Base-by-base conservation (phyloP, 2,113 vertebrate genomes). In the Lophura nycthemera region DNA sequence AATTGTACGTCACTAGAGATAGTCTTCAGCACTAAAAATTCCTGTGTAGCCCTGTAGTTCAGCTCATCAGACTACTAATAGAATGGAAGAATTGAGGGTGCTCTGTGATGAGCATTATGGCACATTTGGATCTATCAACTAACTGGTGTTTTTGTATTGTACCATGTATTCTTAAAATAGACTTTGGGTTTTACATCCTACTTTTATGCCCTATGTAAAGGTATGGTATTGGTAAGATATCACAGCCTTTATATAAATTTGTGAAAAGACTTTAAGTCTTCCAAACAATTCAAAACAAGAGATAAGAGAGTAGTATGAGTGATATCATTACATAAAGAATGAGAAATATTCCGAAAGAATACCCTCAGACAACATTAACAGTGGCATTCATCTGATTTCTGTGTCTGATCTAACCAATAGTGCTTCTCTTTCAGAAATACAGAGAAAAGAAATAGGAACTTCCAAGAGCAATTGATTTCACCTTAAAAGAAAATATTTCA, bases 211-310 rank as follows among this genome's bases (percentile, higher is more conserved):
- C 79, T 27, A 21, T 48, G 25, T 27, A 84, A 63, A 71, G 57
- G 57, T 6, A 65, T 5, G 8, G 29, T 3, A 0, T 29, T 42
- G 22, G 11, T 71, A 25, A 34, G 6, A 21, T 50, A 73, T 14
- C 12, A 75, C 4, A 71, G 30, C 19, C 4, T 50, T 74, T 42
- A 29, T 38, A 10, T 43, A 63, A 71, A 86, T 32, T 38, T 9
- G 1, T n/a, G 29, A 72, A 57, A 42, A 78, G 13, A 70, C 16
- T 83, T 75, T 79, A 9, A 10, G 30, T 18, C 20, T 75, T 83
- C 36, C 6, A 11, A 21, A 43, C 16, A 4, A 38, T 75, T 11
- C 15, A 59, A 66, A 47, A 3, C 5, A 45, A 60, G 67, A 67
- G 38, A 40, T 54, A 61, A 85, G 34, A 8, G 45, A 13, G 17